Conservation (phyloP, 2,888 invertebrate species). For the Toxonevra muliebris region DNA sequence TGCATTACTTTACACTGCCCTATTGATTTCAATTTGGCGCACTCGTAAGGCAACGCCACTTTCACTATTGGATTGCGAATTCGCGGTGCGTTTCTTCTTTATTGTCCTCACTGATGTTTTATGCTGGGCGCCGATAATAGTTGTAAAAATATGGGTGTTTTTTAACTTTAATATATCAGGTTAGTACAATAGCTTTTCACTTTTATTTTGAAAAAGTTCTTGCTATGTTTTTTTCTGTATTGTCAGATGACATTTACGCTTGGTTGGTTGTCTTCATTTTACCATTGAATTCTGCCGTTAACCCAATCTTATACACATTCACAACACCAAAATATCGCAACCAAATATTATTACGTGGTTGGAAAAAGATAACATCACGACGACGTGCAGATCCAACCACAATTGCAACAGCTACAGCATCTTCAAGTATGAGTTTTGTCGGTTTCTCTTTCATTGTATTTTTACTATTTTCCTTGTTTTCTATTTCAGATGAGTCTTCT, state of each 20-base stretch:
- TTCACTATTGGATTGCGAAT: constrained; percentile 71
- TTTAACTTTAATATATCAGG: constrained; percentile 68
- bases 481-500: constrained; percentile 51
- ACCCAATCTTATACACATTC: constrained; percentile 75
- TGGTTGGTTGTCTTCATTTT: constrained; percentile 75
- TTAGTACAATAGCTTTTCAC: constrained; percentile 52
- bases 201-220: constrained; percentile 3
- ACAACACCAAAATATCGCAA: constrained; percentile 73
- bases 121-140: constrained; percentile 77
- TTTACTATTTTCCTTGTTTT: constrained; percentile 1
- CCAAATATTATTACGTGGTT: constrained; percentile 64
- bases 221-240: constrained; percentile 5
- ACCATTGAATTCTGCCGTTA: constrained; percentile 74
- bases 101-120: constrained; percentile 76
- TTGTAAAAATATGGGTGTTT: constrained; percentile 72
- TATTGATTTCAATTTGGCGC: constrained; percentile 72
- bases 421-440: constrained; percentile 55
- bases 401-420: constrained; percentile 57
- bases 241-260: constrained; percentile 71
- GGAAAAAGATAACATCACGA: constrained; percentile 63
- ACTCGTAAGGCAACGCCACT: constrained; percentile 71
- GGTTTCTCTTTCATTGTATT: neutral
- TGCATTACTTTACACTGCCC: constrained; percentile 69
- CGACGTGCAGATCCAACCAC: constrained; percentile 59
- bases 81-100: constrained; percentile 73